Percentiles rank a stretch among this genome's conserved stretches.
These are phyloP conservation scores for Psilanteris sp. DNA, from an alignment of 1,140 invertebrate species.

Conservation along the genomic window DNA sequence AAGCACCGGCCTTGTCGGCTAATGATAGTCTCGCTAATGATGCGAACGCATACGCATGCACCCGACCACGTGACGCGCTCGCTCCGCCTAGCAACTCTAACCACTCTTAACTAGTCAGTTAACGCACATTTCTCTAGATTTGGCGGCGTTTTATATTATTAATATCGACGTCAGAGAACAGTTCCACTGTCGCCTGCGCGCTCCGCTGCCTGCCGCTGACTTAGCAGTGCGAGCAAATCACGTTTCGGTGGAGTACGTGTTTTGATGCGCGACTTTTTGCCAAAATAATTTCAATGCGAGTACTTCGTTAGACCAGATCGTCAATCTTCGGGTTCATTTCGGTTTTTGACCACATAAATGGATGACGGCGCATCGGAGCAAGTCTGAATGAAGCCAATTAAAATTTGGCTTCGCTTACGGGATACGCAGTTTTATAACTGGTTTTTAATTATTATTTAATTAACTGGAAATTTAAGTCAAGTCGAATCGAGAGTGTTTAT, in stretches of 20 bases:
- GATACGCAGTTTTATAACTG: no score
- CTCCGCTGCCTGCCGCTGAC: slow-evolving; percentile 4
- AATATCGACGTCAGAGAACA: slow-evolving; percentile 48
- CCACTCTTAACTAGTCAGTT: slow-evolving; percentile 61
- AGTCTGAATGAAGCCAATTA: no score
- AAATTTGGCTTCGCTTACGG: no score
- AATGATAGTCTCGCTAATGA: slow-evolving; percentile 80
- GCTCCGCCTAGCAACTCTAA: slow-evolving; percentile 62
- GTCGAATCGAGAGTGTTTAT: no score
- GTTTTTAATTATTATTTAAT: no score
- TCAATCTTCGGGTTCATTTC: no score
- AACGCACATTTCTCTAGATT: slow-evolving; percentile 60
- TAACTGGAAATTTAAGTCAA: no score
- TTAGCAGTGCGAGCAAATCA: slow-evolving; percentile 24
- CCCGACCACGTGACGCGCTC: slow-evolving; percentile 60
- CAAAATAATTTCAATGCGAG: no score
- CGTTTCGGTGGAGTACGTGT: slow-evolving; percentile 24
- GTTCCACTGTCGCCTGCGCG: slow-evolving; percentile 1
- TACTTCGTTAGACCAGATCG: no score
- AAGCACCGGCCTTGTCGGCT: slow-evolving; percentile 75
- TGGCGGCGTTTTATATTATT: slow-evolving; percentile 45
- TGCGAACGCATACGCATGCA: slow-evolving; percentile 73
- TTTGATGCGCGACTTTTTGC: no score
- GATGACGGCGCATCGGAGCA: no score
- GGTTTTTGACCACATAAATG: no score